A percentile compares a stretch with the other conserved stretches of the same genome.
Conservation (phyloP, 2,888 invertebrate genomes). For the Tetropium fuscum region DNA sequence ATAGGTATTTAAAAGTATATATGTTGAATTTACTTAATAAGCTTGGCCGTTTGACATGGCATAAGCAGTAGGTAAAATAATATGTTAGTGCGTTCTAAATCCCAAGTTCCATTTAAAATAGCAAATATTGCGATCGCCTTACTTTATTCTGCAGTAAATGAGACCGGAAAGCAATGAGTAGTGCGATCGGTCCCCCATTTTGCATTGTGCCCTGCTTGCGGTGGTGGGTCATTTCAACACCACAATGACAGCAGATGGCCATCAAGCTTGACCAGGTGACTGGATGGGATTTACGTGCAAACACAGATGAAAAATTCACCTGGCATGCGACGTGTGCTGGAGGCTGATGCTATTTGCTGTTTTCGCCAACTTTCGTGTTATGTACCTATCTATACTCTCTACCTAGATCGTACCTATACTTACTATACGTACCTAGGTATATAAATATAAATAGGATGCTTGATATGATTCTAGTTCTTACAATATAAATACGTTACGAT, state of each 20-base stretch:
- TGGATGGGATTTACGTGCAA: constrained; percentile 52
- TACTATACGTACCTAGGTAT: too few relatives aligned
- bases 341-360: constrained; percentile 12
- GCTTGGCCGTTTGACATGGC: too few relatives aligned
- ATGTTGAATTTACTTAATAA: too few relatives aligned
- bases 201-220: constrained; percentile 41
- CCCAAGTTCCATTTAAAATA: constrained; percentile 5
- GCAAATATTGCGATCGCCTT: constrained; percentile 6
- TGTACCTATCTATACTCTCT: background rate
- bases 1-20: too few relatives aligned
- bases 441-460: too few relatives aligned
- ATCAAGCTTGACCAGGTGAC: constrained; percentile 61
- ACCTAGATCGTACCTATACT: too few relatives aligned
- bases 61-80: too few relatives aligned
- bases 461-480: too few relatives aligned
- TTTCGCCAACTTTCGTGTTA: constrained; percentile 3
- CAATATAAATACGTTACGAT: too few relatives aligned
- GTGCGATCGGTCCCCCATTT: constrained; percentile 51
- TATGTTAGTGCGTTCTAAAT: too few relatives aligned
- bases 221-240: constrained; percentile 62
- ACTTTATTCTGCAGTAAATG: constrained; percentile 2
- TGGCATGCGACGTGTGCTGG: constrained; percentile 27
- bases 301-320: constrained; percentile 43
- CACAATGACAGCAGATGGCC: constrained; percentile 64
- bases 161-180: constrained; percentile 23